Evolutionary conservation across 2,888 invertebrate species (phyloP).

Genomic region (Cephus nigrinus): DNA sequence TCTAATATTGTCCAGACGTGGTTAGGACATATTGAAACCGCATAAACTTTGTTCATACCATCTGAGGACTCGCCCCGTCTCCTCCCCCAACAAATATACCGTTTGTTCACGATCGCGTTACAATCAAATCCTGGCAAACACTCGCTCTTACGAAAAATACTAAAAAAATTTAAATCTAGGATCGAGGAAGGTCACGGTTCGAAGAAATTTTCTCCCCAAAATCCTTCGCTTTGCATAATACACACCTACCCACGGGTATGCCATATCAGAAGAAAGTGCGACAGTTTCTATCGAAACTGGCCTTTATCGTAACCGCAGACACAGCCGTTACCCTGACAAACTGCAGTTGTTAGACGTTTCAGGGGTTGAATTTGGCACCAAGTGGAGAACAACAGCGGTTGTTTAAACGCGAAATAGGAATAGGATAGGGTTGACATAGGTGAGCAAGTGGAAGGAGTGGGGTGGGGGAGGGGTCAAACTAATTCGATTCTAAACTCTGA

Average conservation of each 20-base stretch:
- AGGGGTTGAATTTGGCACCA: constrained; percentile 23
- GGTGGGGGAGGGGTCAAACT: constrained; percentile 61
- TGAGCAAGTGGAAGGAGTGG: constrained; percentile 23
- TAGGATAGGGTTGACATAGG: constrained; percentile 15
- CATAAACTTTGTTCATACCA: constrained; percentile 63
- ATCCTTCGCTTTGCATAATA: too few species aligned
- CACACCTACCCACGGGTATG: too few species aligned
- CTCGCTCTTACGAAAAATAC: not conserved
- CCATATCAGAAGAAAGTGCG: too few species aligned
- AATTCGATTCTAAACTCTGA: constrained; percentile 67
- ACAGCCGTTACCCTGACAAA: constrained; percentile 48
- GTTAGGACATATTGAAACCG: constrained; percentile 63
- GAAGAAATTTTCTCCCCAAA: too few species aligned
- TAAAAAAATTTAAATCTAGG: too few species aligned
- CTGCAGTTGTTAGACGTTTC: constrained; percentile 44
- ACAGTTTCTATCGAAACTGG: too few species aligned
- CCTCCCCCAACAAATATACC: constrained; percentile 30
- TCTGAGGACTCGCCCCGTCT: constrained; percentile 27
- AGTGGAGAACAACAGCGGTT: too few species aligned
- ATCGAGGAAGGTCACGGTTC: too few species aligned
- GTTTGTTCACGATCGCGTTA: constrained; percentile 33
- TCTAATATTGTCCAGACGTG: constrained; percentile 61
- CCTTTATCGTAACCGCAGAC: constrained; percentile 42
- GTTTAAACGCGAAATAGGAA: constrained; percentile 42
- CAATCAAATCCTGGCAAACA: not conserved